Evolutionary conservation across 2,113 vertebrate species (phyloP).

Genomic region (Arizona elegans): DNA sequence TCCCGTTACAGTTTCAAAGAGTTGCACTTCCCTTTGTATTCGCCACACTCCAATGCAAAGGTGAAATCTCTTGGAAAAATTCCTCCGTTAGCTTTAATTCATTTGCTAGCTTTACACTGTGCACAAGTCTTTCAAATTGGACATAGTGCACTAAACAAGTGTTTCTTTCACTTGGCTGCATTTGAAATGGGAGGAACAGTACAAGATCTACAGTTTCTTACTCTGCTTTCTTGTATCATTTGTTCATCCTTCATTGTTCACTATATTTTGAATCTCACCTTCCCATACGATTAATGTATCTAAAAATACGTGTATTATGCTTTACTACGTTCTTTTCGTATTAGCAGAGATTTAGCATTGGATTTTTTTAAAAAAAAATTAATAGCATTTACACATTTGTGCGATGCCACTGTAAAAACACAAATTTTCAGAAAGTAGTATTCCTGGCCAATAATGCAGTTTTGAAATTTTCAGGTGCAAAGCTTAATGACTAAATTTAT

Average conservation of each 20-base stretch:
- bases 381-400: no score
- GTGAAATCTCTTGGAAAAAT: constrained; percentile 15
- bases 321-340: not conserved
- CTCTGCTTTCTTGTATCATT: not conserved
- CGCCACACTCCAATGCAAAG: not conserved
- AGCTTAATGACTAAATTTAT: constrained; percentile 49
- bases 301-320: not conserved
- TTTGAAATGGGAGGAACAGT: not conserved
- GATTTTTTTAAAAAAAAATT: not conserved
- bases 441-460: constrained; percentile 32
- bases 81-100: constrained; percentile 8
- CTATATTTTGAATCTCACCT: not conserved
- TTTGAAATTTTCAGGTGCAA: constrained; percentile 32
- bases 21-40: constrained; percentile 35
- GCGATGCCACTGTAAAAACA: constrained; percentile 5
- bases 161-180: not conserved
- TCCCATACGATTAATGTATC: not conserved
- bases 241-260: not conserved
- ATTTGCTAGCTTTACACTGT: not conserved
- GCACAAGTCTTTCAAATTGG: not conserved
- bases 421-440: constrained; percentile 51
- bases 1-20: constrained; percentile 40
- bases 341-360: not conserved
- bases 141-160: not conserved
- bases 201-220: not conserved